Evolutionary conservation across 2,797 vertebrate genomes (phyloP), one percentile per base, ranked within the genome.

Genomic region (Myotis daubentonii): DNA sequence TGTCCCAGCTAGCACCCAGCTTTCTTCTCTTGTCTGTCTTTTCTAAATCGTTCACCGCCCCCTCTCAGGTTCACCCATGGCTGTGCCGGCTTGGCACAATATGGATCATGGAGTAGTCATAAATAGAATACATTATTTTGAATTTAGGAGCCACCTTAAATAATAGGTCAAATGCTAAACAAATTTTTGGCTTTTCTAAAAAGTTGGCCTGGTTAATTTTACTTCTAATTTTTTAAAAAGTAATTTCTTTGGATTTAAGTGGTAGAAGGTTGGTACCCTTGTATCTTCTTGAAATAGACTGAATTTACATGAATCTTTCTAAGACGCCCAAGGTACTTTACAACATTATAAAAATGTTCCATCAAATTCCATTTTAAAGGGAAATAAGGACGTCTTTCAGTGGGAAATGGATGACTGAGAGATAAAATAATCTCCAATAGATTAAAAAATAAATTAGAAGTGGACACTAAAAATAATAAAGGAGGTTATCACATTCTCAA

Each of bases 81-180:
- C 12, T 47, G 47, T 47, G 47, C 47, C 12, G 47, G 47, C 12
- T 47, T 12, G 47, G 47, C 47, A 47, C 47, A 47, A 36, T 15
- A 33, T 13, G 22, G 28, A 86, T 38, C 10, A 51, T 25, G 16
- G 15, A n/a, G 30, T 89, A 22, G 7, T 75, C 30, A 55, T 22
- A 85, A 93, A 66, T 28, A 70, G 17, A 25, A 89, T 36, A 90
- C 30, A 20, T 33, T 62, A 71, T 92, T 87, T 88, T 88, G n/a
- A 81, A 22, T 79, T 93, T 82, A 88, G 33, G 13, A 86, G n/a
- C 23, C 20, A 88, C 17, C 13, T 92, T 62, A 57, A 82, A 53
- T 55, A 70, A 53, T 5, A 86, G 3, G 10, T 78, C 6, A 95
- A 89, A 83, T 78, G 62, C 12, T 38, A 93, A 82, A 68, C 1